These are phyloP conservation scores for Dicrurus megarhynchus DNA, from an alignment of 2,113 vertebrate species.

Conservation along the genomic window DNA sequence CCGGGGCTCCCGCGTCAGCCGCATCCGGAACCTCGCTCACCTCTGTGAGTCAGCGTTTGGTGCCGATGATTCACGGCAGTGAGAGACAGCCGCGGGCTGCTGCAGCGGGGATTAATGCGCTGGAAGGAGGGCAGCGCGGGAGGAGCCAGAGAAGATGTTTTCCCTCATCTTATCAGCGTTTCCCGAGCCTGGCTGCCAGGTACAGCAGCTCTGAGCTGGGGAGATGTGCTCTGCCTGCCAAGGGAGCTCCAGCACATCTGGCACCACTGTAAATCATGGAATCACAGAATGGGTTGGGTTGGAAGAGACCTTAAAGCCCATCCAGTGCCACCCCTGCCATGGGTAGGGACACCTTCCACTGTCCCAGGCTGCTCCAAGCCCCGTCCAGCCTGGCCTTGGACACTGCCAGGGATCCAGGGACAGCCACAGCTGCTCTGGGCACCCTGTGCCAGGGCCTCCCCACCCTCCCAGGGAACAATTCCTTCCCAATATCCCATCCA, in stretches of 20 bases:
- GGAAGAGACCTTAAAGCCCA: background rate
- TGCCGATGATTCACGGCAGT: background rate
- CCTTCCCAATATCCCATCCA: accelerated
- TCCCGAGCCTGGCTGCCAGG: background rate
- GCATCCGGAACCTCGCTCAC: background rate
- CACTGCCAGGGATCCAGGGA: background rate
- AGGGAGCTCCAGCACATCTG: background rate
- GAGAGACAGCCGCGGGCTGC: background rate
- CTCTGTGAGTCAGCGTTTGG: slow-evolving; percentile 11
- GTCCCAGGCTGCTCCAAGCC: accelerated
- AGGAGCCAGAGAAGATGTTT: background rate
- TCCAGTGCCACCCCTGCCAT: background rate
- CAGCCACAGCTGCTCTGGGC: background rate
- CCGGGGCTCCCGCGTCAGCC: background rate
- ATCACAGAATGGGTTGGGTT: background rate
- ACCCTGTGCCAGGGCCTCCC: accelerated
- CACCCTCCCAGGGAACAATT: background rate
- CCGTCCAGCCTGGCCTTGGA: accelerated
- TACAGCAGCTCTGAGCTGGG: background rate
- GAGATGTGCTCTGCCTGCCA: background rate
- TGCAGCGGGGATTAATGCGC: background rate
- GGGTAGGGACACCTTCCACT: background rate
- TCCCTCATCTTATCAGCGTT: background rate
- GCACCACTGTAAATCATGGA: background rate
- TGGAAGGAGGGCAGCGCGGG: background rate